Evolutionary conservation across 2,113 vertebrate species (phyloP), one percentile per base, ranked within the genome.

Genomic region (Melanerpes formicivorus): DNA sequence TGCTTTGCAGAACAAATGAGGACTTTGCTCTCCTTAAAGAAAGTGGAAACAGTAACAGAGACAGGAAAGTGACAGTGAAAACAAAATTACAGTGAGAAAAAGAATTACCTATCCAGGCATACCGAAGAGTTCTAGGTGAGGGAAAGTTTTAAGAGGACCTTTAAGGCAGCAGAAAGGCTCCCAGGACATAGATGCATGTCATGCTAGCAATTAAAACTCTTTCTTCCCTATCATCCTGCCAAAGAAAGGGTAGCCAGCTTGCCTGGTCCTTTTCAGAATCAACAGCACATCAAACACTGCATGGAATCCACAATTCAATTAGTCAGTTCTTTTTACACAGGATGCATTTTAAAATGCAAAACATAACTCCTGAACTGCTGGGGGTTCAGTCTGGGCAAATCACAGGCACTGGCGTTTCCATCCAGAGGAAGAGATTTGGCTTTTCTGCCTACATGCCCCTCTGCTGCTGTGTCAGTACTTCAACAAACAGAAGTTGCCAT

Each of bases 321-420:
- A 94, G 75, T 73, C 83, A 89, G 82, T 58, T 67, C 63, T 91
- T 96, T 96, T 95, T 93, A 93, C 40, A 93, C 75, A 93, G 87
- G 84, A 93, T 91, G 62, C 78, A 84, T 93, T 90, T 74, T 89
- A 71, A 92, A 94, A 96, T 95, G 44, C 87, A 94, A 93, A 96
- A 72, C 84, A 80, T 59, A 87, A 96, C 90, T 65, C 73, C 66
- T 3, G 50, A 87, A 80, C 48, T 77, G 71, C 37, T 72, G 84
- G 18, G 67, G 64, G 40, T 91, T 90, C 87, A 84, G 90, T 60
- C 74, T 78, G 32, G 52, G 95, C 94, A 94, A 93, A 75, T 88
- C 79, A 76, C 54, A 84, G 65, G 84, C 87, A 80, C 54, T 27
- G 87, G 42, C 85, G 77, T 80, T 95, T 79, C 80, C 63, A 82